Conservation (phyloP, 2,797 vertebrate genomes). For the Phalanger gymnotis region DNA sequence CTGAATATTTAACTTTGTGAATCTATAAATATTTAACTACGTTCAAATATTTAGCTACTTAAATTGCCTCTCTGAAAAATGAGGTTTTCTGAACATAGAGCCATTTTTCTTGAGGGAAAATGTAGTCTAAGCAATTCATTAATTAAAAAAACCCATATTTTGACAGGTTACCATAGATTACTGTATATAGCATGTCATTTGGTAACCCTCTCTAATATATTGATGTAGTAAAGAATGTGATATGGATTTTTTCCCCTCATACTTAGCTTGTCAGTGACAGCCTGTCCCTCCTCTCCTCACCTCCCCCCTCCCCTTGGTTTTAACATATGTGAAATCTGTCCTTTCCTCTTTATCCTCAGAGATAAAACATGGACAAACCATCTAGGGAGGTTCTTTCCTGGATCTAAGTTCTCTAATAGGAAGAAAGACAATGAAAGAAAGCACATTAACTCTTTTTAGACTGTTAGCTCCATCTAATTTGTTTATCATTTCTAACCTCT, state of each 20-base stretch:
- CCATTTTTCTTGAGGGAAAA: slow-evolving; percentile 65
- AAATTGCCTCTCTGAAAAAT: slow-evolving; percentile 67
- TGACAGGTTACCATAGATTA: slow-evolving; percentile 67
- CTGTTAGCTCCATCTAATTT: not conserved
- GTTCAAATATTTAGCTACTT: slow-evolving; percentile 76
- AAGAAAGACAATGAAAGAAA: not conserved
- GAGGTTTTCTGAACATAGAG: slow-evolving; percentile 46
- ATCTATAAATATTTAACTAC: slow-evolving; percentile 78
- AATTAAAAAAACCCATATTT: slow-evolving; percentile 48
- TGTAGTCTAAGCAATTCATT: slow-evolving; percentile 61
- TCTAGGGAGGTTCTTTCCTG: slow-evolving; percentile 9
- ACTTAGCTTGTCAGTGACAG: slow-evolving; percentile 32
- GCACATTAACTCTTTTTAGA: not conserved
- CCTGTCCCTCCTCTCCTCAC: not conserved
- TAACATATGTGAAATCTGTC: slow-evolving; percentile 29
- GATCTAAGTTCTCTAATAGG: not conserved
- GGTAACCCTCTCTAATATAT: slow-evolving; percentile 31
- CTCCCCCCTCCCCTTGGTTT: not conserved
- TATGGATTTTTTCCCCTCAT: slow-evolving; percentile 45
- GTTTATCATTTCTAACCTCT: not conserved
- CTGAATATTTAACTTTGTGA: slow-evolving; percentile 75
- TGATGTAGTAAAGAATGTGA: slow-evolving; percentile 34
- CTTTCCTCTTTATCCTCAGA: not conserved
- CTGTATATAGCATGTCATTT: not conserved
- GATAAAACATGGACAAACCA: not conserved